These are phyloP conservation scores for Lophura swinhoii DNA, from an alignment of 2,797 vertebrate genomes.

Conservation along the genomic window DNA sequence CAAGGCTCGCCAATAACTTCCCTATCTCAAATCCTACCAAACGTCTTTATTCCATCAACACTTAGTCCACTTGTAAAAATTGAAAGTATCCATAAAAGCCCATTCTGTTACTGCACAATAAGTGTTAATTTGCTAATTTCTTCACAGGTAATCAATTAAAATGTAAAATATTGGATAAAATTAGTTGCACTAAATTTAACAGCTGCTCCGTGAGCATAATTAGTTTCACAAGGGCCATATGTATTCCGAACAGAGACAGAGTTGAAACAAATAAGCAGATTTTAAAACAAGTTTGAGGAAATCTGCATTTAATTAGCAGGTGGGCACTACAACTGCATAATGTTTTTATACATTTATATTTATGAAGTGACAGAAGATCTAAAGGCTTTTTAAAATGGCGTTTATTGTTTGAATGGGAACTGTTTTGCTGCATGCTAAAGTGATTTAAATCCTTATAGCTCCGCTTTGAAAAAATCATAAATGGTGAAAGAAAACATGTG, in stretches of 20 bases:
- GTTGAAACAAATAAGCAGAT: slow-evolving; percentile 86
- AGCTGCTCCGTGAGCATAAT: slow-evolving; percentile 86
- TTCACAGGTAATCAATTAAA: slow-evolving; percentile 92
- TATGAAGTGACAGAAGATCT: slow-evolving; percentile 99
- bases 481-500: slow-evolving; percentile 97
- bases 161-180: slow-evolving; percentile 88
- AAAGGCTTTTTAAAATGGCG: slow-evolving; percentile 93
- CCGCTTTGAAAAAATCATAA: slow-evolving; percentile 95
- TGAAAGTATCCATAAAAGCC: slow-evolving; percentile 81
- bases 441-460: slow-evolving; percentile 96
- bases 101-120: slow-evolving; percentile 89
- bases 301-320: slow-evolving; percentile 99
- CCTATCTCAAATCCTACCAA: slow-evolving; percentile 67
- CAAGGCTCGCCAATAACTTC: slow-evolving; percentile 73
- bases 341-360: slow-evolving; percentile 96
- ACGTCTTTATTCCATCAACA: slow-evolving; percentile 85
- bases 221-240: slow-evolving; percentile 87
- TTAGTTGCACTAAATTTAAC: slow-evolving; percentile 87
- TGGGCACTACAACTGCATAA: slow-evolving; percentile 93
- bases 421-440: slow-evolving; percentile 89
- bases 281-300: slow-evolving; percentile 88
- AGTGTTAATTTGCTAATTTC: slow-evolving; percentile 98
- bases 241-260: slow-evolving; percentile 80
- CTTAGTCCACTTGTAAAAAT: slow-evolving; percentile 78
- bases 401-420: slow-evolving; percentile 99